Percentiles rank a stretch among this genome's conserved stretches.
Conservation (phyloP, 2,113 vertebrate genomes). For the Microcebus ravelobensis region DNA sequence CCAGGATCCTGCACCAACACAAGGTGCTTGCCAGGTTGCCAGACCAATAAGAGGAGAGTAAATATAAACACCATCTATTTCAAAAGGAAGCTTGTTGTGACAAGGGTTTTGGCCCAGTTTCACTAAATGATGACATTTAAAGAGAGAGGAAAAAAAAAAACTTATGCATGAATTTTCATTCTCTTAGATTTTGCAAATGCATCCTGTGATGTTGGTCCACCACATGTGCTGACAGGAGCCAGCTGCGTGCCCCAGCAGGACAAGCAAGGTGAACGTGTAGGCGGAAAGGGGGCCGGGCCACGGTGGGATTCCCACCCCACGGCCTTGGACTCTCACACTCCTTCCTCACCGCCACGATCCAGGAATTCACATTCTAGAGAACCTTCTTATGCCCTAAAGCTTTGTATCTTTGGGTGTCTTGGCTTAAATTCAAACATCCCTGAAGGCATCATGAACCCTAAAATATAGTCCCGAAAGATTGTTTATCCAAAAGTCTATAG, state of each 20-base stretch:
- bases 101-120: not conserved
- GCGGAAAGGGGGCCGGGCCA: not conserved
- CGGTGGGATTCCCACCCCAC: too few species aligned
- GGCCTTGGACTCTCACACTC: not conserved
- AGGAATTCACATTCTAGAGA: not conserved
- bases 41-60: not conserved
- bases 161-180: not conserved
- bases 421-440: not conserved
- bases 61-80: not conserved
- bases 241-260: accelerated
- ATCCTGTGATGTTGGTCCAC: not conserved
- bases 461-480: not conserved
- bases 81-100: conserved; percentile 49
- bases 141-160: not conserved
- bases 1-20: not conserved
- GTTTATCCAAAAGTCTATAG: not conserved
- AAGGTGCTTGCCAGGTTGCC: not conserved
- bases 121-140: not conserved
- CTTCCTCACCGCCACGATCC: not conserved
- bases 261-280: accelerated
- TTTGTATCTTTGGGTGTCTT: not conserved
- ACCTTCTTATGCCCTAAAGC: not conserved
- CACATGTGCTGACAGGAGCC: not conserved
- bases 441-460: not conserved
- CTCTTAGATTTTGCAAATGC: conserved; percentile 4